Evolutionary conservation across 2,888 invertebrate species (phyloP).

Genomic region (Eupithecia insigniata): DNA sequence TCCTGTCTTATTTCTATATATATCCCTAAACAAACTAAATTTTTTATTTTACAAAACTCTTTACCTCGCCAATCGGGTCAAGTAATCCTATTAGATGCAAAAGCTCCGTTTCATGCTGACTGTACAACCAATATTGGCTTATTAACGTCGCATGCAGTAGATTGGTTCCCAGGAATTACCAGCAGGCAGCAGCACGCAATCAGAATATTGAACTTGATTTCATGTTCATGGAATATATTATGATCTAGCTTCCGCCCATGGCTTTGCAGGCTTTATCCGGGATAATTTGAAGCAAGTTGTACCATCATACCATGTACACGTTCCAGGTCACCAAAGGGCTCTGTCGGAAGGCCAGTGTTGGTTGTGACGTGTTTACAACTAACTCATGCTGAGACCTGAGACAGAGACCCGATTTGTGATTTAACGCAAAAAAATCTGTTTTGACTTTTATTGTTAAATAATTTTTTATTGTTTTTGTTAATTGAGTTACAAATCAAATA

Average conservation of each 20-base stretch:
- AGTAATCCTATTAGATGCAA: background rate
- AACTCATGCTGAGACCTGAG: too few species aligned
- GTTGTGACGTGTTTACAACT: too few species aligned
- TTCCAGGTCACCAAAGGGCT: too few species aligned
- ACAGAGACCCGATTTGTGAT: too few species aligned
- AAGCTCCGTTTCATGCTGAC: background rate
- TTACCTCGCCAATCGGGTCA: background rate
- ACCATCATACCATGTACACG: too few species aligned
- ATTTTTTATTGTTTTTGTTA: too few species aligned
- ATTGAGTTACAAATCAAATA: too few species aligned
- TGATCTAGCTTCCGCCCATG: background rate
- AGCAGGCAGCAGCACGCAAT: constrained; percentile 16
- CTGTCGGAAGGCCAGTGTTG: too few species aligned
- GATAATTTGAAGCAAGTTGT: background rate
- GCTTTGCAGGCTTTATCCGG: background rate
- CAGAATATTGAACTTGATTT: constrained; percentile 3
- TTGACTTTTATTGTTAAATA: too few species aligned
- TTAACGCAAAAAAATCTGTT: too few species aligned
- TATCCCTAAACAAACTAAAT: too few species aligned
- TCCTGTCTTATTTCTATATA: background rate
- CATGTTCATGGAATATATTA: background rate
- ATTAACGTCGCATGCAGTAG: constrained; percentile 23
- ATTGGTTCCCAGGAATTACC: constrained; percentile 18
- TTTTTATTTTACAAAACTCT: too few species aligned
- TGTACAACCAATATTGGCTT: constrained; percentile 8